A percentile compares a stretch with the other conserved stretches of the same genome.
Conservation (phyloP, 1,140 invertebrate genomes). For the Pseudomyrmex gracilis region DNA sequence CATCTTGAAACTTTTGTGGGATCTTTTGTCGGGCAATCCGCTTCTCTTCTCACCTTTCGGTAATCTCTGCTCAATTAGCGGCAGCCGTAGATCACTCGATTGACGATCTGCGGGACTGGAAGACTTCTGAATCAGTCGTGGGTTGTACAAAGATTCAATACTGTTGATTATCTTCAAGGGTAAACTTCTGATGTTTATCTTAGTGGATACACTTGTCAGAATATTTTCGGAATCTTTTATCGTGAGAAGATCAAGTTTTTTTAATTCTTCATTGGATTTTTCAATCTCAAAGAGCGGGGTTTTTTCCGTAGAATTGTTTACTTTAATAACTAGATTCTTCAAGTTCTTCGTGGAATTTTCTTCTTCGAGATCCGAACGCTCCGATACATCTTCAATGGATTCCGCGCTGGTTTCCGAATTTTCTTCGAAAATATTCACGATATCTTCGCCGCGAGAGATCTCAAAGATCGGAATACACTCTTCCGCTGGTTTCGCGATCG, state of each 20-base stretch:
- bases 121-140: not conserved
- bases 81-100: not conserved
- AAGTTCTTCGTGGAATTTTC: not conserved
- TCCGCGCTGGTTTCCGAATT: not conserved
- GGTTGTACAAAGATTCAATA: not conserved
- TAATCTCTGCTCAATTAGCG: not conserved
- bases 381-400: not conserved
- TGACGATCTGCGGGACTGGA: not conserved
- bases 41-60: not conserved
- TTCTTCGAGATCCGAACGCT: slow-evolving; percentile 12
- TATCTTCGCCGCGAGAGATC: not conserved
- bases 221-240: not conserved
- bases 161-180: not conserved
- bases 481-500: slow-evolving; percentile 47
- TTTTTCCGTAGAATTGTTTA: not conserved
- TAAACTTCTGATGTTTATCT: not conserved
- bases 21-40: not conserved
- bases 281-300: not conserved
- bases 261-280: not conserved
- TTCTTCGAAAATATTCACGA: not conserved
- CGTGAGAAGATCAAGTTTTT: not conserved
- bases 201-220: too few species aligned
- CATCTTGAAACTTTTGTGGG: slow-evolving; percentile 65
- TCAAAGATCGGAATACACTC: slow-evolving; percentile 38
- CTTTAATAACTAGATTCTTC: not conserved